Base-by-base conservation (phyloP, 2,113 vertebrate genomes). In the Amphiprion ocellaris region DNA sequence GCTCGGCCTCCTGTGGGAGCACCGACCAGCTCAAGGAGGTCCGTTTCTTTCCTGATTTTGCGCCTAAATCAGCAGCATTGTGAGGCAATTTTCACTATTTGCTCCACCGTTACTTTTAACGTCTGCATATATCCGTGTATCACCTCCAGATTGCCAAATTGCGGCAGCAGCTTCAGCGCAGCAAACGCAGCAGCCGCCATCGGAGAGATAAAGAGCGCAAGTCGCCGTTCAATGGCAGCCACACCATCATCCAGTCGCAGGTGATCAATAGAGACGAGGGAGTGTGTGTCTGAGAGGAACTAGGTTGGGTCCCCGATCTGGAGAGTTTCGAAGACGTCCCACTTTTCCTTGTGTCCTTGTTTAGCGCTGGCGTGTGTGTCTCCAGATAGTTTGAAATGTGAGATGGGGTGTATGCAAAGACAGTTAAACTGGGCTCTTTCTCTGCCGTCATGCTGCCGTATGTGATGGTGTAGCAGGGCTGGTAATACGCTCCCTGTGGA, bases 11-110 rank as follows among this genome's bases (percentile, higher is more conserved):
- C 3, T 99, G 98, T 95, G 98, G 98, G 92, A 99, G 97, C 93
- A 99, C 97, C 67, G 98, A 99, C 90, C 98, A 99, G 79, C 97
- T 99, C 73, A 99, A 99, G 89, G 98, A 99, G 98, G 98, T 99
- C 81, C 93, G 94, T 70, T 30, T 33, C 49, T 24, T 15, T 49
- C 37, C 46, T 44, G 7, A 24, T 17, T 52, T 39, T 5, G 12
- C 1, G 11, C 24, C 33, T 26, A 62, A 54, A 80, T 9, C 55
- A 46, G 52, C 26, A 52, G 21, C 14, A 46, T 5, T 1, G 3
- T 10, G 47, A 26, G 26, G 26, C 26, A 26, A 3, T 26, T 3
- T 26, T 3, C 26, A 3, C 26, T 26, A 26, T 26, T 19, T 49
- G 15, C 15, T 49, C 5, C 24, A 11, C 4, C 11, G 1, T 41